A percentile compares a stretch with the other conserved stretches of the same genome.
phyloP scores from a whole-genome alignment of 2,888 invertebrate genomes.

The Nephrotoma flavescens region DNA sequence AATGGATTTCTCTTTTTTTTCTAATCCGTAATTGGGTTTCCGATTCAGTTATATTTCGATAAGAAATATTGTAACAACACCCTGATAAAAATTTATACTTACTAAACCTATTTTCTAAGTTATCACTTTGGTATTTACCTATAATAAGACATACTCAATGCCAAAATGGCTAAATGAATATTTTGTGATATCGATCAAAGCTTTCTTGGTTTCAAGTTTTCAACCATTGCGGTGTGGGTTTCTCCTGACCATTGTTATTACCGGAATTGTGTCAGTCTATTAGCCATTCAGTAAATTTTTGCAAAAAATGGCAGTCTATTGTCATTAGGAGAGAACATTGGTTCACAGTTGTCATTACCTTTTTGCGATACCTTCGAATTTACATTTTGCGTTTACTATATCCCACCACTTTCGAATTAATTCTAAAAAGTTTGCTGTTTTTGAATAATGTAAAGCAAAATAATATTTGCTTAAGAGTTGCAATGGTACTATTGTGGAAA shows the following conservation, averaged over 20 bases:
- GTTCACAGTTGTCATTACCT: background rate
- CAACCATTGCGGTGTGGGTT: background rate
- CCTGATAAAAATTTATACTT: too few species aligned
- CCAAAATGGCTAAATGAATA: background rate
- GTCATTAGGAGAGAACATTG: background rate
- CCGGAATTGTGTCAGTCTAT: background rate
- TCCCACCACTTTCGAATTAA: background rate
- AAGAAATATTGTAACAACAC: background rate
- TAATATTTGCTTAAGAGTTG: background rate
- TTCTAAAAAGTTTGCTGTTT: background rate
- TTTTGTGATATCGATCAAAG: background rate
- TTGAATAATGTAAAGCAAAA: background rate
- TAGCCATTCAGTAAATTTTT: background rate
- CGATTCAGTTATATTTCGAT: background rate
- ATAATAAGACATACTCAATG: background rate
- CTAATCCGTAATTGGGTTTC: background rate
- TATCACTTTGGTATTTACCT: too few species aligned
- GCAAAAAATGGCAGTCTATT: background rate
- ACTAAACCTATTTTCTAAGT: too few species aligned
- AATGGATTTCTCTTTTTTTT: background rate
- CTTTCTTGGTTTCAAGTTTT: too few species aligned
- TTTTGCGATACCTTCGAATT: background rate
- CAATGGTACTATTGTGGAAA: background rate
- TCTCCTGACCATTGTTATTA: background rate
- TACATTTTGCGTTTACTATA: background rate